phyloP scores from a whole-genome alignment of 2,888 invertebrate species.

The Rhagium mordax region DNA sequence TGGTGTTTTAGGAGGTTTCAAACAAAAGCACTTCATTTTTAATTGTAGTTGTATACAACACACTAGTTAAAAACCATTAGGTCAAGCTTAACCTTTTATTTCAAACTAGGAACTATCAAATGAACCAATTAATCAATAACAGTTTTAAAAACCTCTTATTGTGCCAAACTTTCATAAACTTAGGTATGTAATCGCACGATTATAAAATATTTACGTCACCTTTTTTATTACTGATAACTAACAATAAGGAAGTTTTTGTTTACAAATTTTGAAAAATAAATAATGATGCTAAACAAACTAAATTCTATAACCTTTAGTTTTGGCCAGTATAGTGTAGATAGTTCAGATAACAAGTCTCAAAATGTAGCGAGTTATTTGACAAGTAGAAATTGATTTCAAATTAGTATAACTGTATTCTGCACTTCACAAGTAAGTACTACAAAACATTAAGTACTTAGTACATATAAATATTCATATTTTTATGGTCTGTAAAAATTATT shows the following conservation, averaged over 20 bases:
- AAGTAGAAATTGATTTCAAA: neutral
- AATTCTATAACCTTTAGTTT: neutral
- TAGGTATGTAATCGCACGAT: neutral
- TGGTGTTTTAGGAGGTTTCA: conserved; percentile 20
- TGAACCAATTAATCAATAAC: neutral
- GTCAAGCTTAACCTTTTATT: no score
- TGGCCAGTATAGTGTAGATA: neutral
- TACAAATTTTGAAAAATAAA: conserved; percentile 22
- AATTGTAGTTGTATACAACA: no score
- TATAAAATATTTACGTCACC: conserved; percentile 14
- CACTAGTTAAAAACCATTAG: neutral
- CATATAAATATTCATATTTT: neutral
- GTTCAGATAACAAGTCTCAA: neutral
- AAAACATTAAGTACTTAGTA: neutral
- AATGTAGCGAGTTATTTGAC: neutral
- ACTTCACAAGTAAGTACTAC: neutral
- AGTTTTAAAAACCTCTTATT: neutral
- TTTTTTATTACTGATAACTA: conserved; percentile 16
- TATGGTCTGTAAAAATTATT: neutral
- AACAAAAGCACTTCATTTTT: conserved; percentile 22
- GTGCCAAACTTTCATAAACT: neutral
- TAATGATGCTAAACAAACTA: conserved; percentile 7
- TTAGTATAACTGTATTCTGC: neutral
- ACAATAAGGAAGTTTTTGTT: conserved; percentile 21
- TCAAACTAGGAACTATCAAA: no score